Base-by-base conservation (phyloP, 2,888 invertebrate species). In the Ophion ventricosus region DNA sequence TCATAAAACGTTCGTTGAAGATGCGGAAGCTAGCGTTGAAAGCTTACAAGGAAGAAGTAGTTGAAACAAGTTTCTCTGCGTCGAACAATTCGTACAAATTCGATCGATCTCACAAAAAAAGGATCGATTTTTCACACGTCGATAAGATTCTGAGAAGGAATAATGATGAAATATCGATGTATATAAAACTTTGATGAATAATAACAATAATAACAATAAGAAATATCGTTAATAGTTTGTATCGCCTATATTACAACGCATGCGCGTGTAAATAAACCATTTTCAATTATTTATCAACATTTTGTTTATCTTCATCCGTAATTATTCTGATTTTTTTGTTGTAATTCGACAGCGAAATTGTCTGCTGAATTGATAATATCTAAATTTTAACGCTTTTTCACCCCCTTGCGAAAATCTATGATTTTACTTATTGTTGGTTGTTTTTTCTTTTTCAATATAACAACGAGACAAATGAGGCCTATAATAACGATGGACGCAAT, bases 401-500 rank as follows among this genome's bases (percentile, higher is more conserved):
- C 70, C 59, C 54, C 7, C 5, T 72, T 29, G 72, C 17, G 56
- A 20, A 74, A 66, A 67, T 49, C 26, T 40, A 64, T 75, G 35
- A 84, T 67, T 64, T 82, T 72, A n/a, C 67, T 73, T 74, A 35
- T 74, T 56, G 59, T 63, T 76, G 49, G n/a, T 11, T 43, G 11
- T 43, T 43, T 67, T 64, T 76, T 29, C 29, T 57, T 79, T 49
- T 67, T 76, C 8, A 23, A 80, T 35, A 29, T 54, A 80, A 75
- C 67, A 80, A 75, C 67, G 64, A 63, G 79, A 82, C 78, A 78
- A 73, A 57, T 78, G 78, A 83, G 88, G 81, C 83, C 87, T 88
- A 87, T 74, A 56, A 89, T 87, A 88, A 86, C 84, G 85, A 89
- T 89, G 89, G 89, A 89, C 89, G 89, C 88, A 89, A 88, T 88